A percentile compares a stretch with the other conserved stretches of the same genome.
Evolutionary conservation across 2,797 vertebrate species (phyloP).

Genomic region (Molossus molossus): DNA sequence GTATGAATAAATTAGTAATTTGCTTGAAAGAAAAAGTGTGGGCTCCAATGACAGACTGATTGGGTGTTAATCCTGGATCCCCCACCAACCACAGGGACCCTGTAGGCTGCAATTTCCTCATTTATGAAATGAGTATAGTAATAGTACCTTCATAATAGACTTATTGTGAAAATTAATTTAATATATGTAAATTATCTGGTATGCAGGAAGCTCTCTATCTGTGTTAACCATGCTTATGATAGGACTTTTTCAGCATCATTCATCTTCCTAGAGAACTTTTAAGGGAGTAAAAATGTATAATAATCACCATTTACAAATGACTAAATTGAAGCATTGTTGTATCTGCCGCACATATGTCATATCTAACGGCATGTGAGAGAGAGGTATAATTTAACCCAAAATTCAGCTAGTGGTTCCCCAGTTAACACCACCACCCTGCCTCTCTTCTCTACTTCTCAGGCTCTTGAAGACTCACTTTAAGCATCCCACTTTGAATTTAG

Average conservation of each 20-base stretch:
- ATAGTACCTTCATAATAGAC: not conserved
- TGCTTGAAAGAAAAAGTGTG: not conserved
- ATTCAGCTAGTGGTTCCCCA: not conserved
- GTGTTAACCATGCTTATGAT: not conserved
- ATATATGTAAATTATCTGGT: not conserved
- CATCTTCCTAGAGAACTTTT: conserved; percentile 33
- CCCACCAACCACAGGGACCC: not conserved
- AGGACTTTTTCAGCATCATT: not conserved
- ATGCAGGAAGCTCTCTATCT: too few relatives aligned
- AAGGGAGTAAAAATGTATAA: conserved; percentile 1
- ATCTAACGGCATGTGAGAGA: not conserved
- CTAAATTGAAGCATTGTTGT: not conserved
- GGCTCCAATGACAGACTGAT: not conserved
- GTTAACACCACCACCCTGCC: not conserved
- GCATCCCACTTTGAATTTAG: not conserved
- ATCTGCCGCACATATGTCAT: not conserved
- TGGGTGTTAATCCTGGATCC: not conserved
- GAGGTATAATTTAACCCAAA: conserved; percentile 6
- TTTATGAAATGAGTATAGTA: not conserved
- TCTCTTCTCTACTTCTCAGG: not conserved
- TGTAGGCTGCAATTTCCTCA: not conserved
- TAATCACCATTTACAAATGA: conserved; percentile 31
- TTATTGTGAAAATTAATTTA: not conserved
- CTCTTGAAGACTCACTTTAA: conserved; percentile 47
- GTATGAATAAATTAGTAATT: not conserved